Base-by-base conservation (phyloP, 35 echinoderm and acorn worm genomes). In the Ophiothrix spiculata region DNA sequence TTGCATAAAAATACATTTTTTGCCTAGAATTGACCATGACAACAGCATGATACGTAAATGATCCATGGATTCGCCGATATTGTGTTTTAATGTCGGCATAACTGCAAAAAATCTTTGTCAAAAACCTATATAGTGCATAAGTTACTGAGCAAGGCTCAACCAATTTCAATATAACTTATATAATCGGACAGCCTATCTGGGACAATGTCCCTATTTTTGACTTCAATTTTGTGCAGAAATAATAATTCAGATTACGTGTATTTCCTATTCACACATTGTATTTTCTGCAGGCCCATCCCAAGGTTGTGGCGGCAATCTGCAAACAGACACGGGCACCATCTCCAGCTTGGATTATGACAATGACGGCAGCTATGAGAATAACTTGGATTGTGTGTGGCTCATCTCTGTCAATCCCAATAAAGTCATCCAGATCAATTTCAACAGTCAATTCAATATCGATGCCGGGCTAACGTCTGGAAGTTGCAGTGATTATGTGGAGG, bases 401-500 rank as follows among this genome's bases (percentile, higher is more conserved):
- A 90, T 87, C 63, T 90, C 32, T 38, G 78, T 76, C 0, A 87
- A 90, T 39, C 56, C 33, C 40, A 93, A 84, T 75, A 90, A 87
- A 36, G 86, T 89, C 1, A 42, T 97, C 37, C 34, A 56, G 31
- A 1, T 97, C 19, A 84, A 73, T 16, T 97, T 97, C 64, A 41
- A 33, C 0, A 78, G 83, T 25, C 36, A 75, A 28, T 93, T 93
- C 40, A 45, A 39, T 35, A 81, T 97, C 37, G 69, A 90, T 49
- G n/a, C n/a, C n/a, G 35, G 38, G 29, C 35, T 56, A 15, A 77
- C 46, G 2, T 23, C 25, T 29, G 38, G 39, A 0, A 56, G 38
- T 0, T 93, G 94, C 63, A 38, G 8, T 36, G 94, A 97, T 78
- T 97, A 84, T 37, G 12, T 97, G 23, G 91, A 93, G 94, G 94